A percentile compares a stretch with the other conserved stretches of the same genome.
Conservation (phyloP, 2,113 vertebrate species). For the Aleadryas rufinucha region DNA sequence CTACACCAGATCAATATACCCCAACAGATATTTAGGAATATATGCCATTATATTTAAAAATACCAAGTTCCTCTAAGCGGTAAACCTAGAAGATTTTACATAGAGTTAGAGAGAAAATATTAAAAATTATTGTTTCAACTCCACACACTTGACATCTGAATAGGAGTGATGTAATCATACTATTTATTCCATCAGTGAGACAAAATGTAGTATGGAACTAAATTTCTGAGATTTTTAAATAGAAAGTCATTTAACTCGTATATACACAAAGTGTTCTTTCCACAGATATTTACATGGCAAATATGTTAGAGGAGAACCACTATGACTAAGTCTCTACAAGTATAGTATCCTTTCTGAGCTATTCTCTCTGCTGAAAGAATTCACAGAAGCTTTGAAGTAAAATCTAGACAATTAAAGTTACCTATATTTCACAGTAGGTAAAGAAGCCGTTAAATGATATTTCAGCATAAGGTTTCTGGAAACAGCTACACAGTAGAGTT, state of each 20-base stretch:
- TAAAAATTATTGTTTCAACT: constrained; percentile 65
- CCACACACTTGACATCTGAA: constrained; percentile 68
- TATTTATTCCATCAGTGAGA: constrained; percentile 71
- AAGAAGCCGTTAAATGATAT: constrained; percentile 70
- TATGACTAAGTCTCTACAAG: constrained; percentile 69
- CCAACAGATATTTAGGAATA: constrained; percentile 71
- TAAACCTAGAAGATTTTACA: constrained; percentile 71
- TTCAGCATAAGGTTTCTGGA: constrained; percentile 72
- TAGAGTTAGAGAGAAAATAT: constrained; percentile 62
- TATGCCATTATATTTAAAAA: constrained; percentile 72
- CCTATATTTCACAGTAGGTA: constrained; percentile 72
- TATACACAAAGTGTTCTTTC: constrained; percentile 72
- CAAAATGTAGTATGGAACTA: constrained; percentile 70
- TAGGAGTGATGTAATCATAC: constrained; percentile 62
- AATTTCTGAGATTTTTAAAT: constrained; percentile 70
- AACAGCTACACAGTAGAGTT: constrained; percentile 73
- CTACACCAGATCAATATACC: constrained; percentile 64
- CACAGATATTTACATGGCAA: constrained; percentile 77
- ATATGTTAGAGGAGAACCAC: constrained; percentile 66
- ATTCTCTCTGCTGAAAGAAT: constrained; percentile 70
- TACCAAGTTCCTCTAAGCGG: constrained; percentile 64
- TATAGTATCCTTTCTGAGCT: constrained; percentile 61
- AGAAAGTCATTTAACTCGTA: constrained; percentile 69
- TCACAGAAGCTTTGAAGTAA: constrained; percentile 67
- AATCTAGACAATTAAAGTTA: constrained; percentile 71